Base-by-base conservation (phyloP, 1,140 invertebrate species). In the Ylistrum balloti region DNA sequence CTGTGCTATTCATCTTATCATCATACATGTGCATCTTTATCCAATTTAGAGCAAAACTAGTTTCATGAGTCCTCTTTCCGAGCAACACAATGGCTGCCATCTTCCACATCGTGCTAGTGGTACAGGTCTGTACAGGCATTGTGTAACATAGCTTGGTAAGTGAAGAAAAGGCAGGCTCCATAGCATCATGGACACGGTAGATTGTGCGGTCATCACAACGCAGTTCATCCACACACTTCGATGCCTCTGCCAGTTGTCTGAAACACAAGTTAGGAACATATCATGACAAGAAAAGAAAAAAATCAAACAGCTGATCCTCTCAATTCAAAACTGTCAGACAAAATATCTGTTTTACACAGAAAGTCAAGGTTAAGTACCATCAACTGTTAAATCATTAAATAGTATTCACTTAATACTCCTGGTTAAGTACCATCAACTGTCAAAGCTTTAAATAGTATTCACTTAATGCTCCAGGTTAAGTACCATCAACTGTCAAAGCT, bases 11-110 rank as follows among this genome's bases (percentile, higher is more conserved):
- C n/a, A 28, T 74, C 1, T 5, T 74, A n/a, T 74, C n/a, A 28
- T 74, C n/a, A 28, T 74, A 28, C 56, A 74, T 74, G 56, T 74
- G 20, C n/a, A 28, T 74, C 56, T 74, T 74, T n/a, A 74, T 74
- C 22, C n/a, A 74, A 28, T 5, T 9, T 28, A 74, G n/a, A 5
- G 56, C 56, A 28, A 28, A 74, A 74, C 56, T 74, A 7, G 56
- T 74, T 28, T 74, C 56, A 11, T 74, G 28, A 28, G 56, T 74
- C n/a, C n/a, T 74, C 56, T 74, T 74, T 28, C n/a, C n/a, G 0
- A 74, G n/a, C 22, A 74, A 28, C 22, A 74, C 56, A 11, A 74
- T 74, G 56, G 56, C 56, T 9, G 56, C 56, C 56, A 74, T 74
- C 22, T 74, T 74, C 56, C 56, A 74, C 56, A 74, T 74, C 2